Evolutionary conservation across 2,113 vertebrate genomes (phyloP).

Genomic region (Chelonoidis abingdonii): DNA sequence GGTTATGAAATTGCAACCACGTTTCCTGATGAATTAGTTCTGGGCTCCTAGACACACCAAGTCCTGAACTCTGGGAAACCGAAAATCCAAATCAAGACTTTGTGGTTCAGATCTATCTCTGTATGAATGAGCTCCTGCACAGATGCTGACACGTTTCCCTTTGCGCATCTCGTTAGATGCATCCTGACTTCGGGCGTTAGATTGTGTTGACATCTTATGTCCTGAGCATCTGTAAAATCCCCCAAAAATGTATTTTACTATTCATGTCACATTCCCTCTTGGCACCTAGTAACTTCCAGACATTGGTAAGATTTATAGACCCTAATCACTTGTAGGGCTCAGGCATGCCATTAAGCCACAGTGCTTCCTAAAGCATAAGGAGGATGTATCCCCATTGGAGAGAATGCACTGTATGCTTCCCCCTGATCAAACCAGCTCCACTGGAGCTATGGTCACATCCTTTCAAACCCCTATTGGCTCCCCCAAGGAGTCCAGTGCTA

Average conservation of each 20-base stretch:
- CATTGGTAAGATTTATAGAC: background rate
- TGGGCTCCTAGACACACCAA: background rate
- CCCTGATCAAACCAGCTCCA: background rate
- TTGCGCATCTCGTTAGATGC: slow-evolving; percentile 45
- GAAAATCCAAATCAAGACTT: slow-evolving; percentile 46
- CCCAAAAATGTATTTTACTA: slow-evolving; percentile 37
- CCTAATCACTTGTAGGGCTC: slow-evolving; percentile 13
- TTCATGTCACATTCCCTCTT: slow-evolving; percentile 22
- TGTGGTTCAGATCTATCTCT: slow-evolving; percentile 63
- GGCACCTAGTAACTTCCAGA: slow-evolving; percentile 19
- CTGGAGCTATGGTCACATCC: background rate
- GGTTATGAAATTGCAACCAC: background rate
- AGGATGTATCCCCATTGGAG: background rate
- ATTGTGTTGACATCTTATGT: slow-evolving; percentile 18
- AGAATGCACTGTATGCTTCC: background rate
- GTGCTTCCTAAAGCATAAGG: background rate
- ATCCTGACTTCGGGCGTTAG: background rate
- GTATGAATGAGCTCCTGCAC: slow-evolving; percentile 50
- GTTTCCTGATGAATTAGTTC: background rate
- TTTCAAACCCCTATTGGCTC: background rate
- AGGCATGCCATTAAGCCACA: background rate
- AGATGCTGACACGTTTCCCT: slow-evolving; percentile 44
- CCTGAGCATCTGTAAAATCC: slow-evolving; percentile 61
- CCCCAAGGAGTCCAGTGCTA: background rate
- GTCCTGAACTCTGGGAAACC: slow-evolving; percentile 50